phyloP scores from a whole-genome alignment of 2,888 invertebrate genomes.

The Athalia rosae region DNA sequence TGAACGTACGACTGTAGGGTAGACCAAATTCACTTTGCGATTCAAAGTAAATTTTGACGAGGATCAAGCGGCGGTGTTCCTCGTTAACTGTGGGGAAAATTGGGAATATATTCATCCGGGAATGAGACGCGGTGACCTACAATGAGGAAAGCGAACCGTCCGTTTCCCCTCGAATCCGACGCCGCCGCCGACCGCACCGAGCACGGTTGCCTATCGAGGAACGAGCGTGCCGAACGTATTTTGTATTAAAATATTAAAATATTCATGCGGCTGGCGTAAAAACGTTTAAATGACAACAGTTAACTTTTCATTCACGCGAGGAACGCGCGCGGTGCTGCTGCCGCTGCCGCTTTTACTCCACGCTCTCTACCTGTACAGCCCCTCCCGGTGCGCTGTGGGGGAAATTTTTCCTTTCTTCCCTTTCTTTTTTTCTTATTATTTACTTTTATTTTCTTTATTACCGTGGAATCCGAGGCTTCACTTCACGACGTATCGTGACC shows the following conservation, averaged over 20 bases:
- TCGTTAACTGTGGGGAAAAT: slow-evolving; percentile 33
- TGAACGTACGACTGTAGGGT: too few species aligned
- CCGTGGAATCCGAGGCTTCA: slow-evolving; percentile 52
- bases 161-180: slow-evolving; percentile 5
- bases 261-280: slow-evolving; percentile 70
- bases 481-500: slow-evolving; percentile 59
- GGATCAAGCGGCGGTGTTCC: background rate
- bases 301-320: slow-evolving; percentile 65
- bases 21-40: slow-evolving; percentile 11
- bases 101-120: slow-evolving; percentile 34
- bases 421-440: slow-evolving; percentile 51
- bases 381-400: background rate
- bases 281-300: slow-evolving; percentile 69
- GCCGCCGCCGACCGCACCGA: background rate
- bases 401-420: slow-evolving; percentile 48
- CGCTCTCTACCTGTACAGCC: slow-evolving; percentile 48
- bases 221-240: slow-evolving; percentile 1
- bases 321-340: background rate
- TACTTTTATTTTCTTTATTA: slow-evolving; percentile 15
- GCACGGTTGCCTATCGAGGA: slow-evolving; percentile 23
- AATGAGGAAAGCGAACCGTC: slow-evolving; percentile 8
- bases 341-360: slow-evolving; percentile 20
- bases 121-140: slow-evolving; percentile 25
- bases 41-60: slow-evolving; percentile 28
- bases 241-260: slow-evolving; percentile 72